Conservation (phyloP, 1,140 invertebrate species). For the Elymnias hypermnestra region DNA sequence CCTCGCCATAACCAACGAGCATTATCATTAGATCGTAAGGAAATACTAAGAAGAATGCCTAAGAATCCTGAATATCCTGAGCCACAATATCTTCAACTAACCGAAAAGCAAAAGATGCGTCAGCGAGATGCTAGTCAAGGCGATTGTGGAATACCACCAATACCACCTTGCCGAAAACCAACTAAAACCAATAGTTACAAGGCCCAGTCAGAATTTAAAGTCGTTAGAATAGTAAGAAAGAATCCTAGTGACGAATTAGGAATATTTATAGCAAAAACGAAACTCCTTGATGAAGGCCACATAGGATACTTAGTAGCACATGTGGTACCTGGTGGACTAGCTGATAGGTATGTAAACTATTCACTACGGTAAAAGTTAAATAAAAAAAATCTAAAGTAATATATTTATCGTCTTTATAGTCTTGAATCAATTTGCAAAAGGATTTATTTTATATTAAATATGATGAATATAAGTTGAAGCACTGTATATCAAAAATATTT, state of each 20-base stretch:
- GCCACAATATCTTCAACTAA: slow-evolving; percentile 60
- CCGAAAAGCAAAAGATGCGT: slow-evolving; percentile 67
- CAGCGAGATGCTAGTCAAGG: slow-evolving; percentile 57
- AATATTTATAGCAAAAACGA: slow-evolving; percentile 89
- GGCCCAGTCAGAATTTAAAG: slow-evolving; percentile 71
- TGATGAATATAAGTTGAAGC: too few species aligned
- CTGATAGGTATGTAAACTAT: slow-evolving; percentile 83
- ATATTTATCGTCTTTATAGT: too few species aligned
- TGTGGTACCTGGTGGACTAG: slow-evolving; percentile 86
- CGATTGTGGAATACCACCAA: slow-evolving; percentile 66
- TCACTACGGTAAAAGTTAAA: too few species aligned
- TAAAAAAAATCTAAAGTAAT: too few species aligned
- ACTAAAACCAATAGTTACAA: slow-evolving; percentile 68
- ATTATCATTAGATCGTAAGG: slow-evolving; percentile 73
- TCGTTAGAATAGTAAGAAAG: slow-evolving; percentile 82
- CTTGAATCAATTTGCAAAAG: too few species aligned
- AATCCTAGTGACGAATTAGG: slow-evolving; percentile 84
- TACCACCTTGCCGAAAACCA: slow-evolving; percentile 67
- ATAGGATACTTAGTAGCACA: slow-evolving; percentile 90
- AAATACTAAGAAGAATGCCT: slow-evolving; percentile 73
- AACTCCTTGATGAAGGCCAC: slow-evolving; percentile 79
- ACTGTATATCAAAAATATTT: too few species aligned
- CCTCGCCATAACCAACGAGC: slow-evolving; percentile 68
- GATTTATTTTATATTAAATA: too few species aligned
- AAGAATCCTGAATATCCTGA: slow-evolving; percentile 57